Evolutionary conservation across 2,888 invertebrate genomes (phyloP).

Genomic region (Plutella xylostella): DNA sequence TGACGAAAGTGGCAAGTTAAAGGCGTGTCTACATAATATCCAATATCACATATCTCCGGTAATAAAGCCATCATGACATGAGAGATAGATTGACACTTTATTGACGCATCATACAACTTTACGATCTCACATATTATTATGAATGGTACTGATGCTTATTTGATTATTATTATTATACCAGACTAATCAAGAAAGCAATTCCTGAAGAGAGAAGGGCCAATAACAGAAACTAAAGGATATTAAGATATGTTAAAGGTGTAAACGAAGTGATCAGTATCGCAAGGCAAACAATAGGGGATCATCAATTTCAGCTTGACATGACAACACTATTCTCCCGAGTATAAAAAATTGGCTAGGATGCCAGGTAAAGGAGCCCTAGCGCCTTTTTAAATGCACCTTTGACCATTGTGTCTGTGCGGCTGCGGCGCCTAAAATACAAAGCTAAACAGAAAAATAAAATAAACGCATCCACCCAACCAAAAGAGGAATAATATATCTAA

Average conservation of each 20-base stretch:
- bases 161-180: too few species aligned
- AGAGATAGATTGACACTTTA: constrained; percentile 38
- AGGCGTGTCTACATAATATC: constrained; percentile 65
- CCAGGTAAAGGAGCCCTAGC: constrained; percentile 52
- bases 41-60: too few species aligned
- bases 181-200: too few species aligned
- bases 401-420: constrained; percentile 41
- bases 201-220: too few species aligned
- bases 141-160: too few species aligned
- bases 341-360: constrained; percentile 41
- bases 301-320: constrained; percentile 43
- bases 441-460: constrained; percentile 25
- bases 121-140: not conserved
- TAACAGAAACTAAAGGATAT: too few species aligned
- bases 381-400: constrained; percentile 47
- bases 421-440: constrained; percentile 44
- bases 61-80: too few species aligned
- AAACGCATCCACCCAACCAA: constrained; percentile 15
- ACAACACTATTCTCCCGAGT: constrained; percentile 23
- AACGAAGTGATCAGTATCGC: constrained; percentile 32
- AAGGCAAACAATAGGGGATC: constrained; percentile 40
- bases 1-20: constrained; percentile 19
- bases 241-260: constrained; percentile 24
- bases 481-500: too few species aligned
- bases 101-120: not conserved